Conservation (phyloP, 1,140 invertebrate genomes). For the Aleiodes sp. region DNA sequence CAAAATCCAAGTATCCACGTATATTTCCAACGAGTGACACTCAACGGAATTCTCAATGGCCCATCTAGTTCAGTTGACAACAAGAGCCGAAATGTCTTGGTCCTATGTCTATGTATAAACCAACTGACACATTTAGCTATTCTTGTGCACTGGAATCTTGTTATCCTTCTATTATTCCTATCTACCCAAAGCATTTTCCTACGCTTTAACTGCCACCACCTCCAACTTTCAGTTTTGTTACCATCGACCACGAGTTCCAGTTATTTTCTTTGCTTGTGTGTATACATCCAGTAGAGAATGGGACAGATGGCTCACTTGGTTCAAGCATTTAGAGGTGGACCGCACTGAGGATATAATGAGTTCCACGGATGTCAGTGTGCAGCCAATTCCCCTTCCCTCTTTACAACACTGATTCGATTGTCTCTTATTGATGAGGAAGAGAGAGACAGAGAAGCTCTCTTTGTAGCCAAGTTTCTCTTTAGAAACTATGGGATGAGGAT, state of each 20-base stretch:
- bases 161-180: conserved; percentile 19
- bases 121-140: too few relatives aligned
- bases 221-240: background rate
- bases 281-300: background rate
- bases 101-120: background rate
- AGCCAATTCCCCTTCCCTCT: background rate
- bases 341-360: conserved; percentile 11
- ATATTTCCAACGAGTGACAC: conserved; percentile 21
- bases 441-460: background rate
- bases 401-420: background rate
- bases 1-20: background rate
- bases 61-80: background rate
- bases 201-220: background rate
- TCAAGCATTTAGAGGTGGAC: conserved; percentile 10
- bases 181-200: conserved; percentile 13
- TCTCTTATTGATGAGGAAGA: background rate
- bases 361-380: background rate
- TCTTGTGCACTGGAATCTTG: background rate
- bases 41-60: conserved; percentile 29
- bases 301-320: conserved; percentile 10
- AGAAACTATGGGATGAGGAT: conserved; percentile 8
- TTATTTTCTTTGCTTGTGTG: background rate
- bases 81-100: background rate
- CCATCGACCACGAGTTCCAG: background rate
- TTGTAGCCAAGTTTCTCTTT: conserved; percentile 9